These are phyloP conservation scores for Cotesia chilonis DNA, from an alignment of 1,140 invertebrate species.

Conservation along the genomic window DNA sequence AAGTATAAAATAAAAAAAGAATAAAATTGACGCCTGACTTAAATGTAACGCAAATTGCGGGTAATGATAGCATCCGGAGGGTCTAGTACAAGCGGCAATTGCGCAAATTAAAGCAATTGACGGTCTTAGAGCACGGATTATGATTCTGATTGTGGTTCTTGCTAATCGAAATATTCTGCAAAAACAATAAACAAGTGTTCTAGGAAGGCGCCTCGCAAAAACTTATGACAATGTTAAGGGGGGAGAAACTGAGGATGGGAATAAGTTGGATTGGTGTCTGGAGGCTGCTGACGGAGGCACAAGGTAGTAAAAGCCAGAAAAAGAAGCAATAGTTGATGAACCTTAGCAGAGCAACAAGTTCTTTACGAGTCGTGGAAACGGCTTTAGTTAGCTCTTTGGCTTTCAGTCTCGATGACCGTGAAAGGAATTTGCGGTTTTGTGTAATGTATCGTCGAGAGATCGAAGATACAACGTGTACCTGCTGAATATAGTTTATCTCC, in stretches of 20 bases:
- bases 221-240: too few relatives aligned
- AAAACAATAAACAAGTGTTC: too few relatives aligned
- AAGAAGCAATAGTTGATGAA: neutral
- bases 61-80: too few relatives aligned
- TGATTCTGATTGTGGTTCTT: neutral
- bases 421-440: neutral
- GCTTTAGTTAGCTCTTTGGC: slow-evolving; percentile 18
- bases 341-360: slow-evolving; percentile 6
- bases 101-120: too few relatives aligned
- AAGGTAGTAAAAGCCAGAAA: slow-evolving; percentile 1
- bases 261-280: too few relatives aligned
- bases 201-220: neutral
- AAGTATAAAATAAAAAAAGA: too few relatives aligned
- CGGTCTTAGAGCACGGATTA: too few relatives aligned
- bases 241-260: too few relatives aligned
- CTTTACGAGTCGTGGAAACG: slow-evolving; percentile 1
- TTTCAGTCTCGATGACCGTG: slow-evolving; percentile 21
- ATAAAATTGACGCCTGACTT: too few relatives aligned
- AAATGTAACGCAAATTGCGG: too few relatives aligned
- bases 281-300: neutral
- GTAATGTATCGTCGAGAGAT: neutral
- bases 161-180: neutral
- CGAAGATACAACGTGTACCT: too few relatives aligned
- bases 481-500: neutral
- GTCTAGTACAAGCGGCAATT: too few relatives aligned